A percentile compares a stretch with the other conserved stretches of the same genome.
Evolutionary conservation across 1,140 invertebrate genomes (phyloP).

Genomic region (Dysdera silvatica): DNA sequence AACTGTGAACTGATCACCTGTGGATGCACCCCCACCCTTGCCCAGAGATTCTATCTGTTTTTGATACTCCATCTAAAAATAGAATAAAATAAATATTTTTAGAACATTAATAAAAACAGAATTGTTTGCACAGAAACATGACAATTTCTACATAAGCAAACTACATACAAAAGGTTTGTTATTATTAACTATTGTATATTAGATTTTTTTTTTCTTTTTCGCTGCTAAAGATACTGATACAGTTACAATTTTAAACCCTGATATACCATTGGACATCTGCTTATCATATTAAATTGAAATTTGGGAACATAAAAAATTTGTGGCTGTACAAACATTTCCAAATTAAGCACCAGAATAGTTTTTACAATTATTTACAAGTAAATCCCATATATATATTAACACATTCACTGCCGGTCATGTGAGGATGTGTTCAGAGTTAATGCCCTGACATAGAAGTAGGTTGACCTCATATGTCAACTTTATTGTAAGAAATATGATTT

Average conservation of each 20-base stretch:
- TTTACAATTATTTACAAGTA: no score
- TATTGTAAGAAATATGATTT: no score
- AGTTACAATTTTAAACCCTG: not conserved
- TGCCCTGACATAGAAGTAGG: no score
- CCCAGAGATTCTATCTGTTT: slow-evolving; percentile 85
- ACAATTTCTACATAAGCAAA: not conserved
- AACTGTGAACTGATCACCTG: slow-evolving; percentile 91
- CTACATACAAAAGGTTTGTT: not conserved
- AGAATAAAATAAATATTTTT: not conserved
- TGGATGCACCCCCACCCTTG: slow-evolving; percentile 73
- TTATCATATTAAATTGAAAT: not conserved
- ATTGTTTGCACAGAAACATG: not conserved
- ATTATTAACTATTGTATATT: not conserved
- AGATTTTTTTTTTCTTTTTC: not conserved
- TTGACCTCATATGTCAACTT: no score
- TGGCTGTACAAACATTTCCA: no score
- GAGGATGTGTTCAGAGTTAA: no score
- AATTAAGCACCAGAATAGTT: no score
- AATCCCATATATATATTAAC: no score
- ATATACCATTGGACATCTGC: not conserved
- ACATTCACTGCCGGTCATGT: no score
- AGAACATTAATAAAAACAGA: slow-evolving; percentile 11
- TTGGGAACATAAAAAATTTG: no score
- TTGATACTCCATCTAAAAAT: slow-evolving; percentile 72
- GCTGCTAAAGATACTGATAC: not conserved